Evolutionary conservation across 1,140 invertebrate species (phyloP), one percentile per base, ranked within the genome.

Genomic region (Drosophila santomea): DNA sequence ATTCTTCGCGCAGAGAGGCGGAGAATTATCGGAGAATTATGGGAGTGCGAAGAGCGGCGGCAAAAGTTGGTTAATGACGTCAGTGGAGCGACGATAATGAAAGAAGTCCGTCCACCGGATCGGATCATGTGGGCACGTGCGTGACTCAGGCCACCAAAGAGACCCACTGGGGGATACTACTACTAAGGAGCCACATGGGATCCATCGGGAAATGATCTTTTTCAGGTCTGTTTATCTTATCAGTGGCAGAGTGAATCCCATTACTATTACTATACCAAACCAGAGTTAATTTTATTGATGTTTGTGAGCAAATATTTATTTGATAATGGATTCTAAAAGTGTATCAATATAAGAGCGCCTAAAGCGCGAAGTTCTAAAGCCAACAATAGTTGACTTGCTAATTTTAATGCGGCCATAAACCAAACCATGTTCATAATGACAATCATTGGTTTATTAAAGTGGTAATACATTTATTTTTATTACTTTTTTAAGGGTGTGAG

Each of bases 61-160:
- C 59, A 60, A 66, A 60, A 80, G 51, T 78, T 78, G 67, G 64
- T 78, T 55, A 80, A 45, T 85, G 81, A 85, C 81, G 81, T 85
- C 81, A 85, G 45, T 78, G 77, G 36, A 41, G 45, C 61, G 47
- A 66, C 48, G 48, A 64, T 74, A 74, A 79, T 79, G 80, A 72
- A 61, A 79, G 71, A 74, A 44, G 51, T 74, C 47, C 44, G 44
- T 51, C 20, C 67, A 60, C 38, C 35, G 57, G 43, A 39, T 61
- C 50, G 50, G 73, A 85, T 78, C 74, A 80, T 61, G 58, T 68
- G 63, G 62, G 59, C 66, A 54, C 73, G 66, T 74, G 72, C 44
- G 73, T 85, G 81, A 85, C 67, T 85, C 81, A 85, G 73, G 62
- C 45, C 39, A 48, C 38, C 38, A 35, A 44, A 60, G 50, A 39